Evolutionary conservation across 1,140 invertebrate species (phyloP).

Genomic region (Brachionus asplanchnoidis): DNA sequence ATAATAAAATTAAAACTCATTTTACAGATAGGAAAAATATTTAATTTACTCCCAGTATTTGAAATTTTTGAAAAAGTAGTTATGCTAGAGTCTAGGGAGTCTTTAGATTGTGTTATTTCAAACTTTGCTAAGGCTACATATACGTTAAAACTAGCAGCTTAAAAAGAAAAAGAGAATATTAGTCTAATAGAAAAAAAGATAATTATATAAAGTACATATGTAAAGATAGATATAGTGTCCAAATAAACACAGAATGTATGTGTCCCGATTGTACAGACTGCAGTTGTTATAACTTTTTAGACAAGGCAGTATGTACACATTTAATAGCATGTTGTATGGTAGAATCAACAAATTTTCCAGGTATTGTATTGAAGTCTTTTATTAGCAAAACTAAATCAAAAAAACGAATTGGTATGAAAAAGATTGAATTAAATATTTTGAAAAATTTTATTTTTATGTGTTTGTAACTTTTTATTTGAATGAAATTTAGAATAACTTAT

Average conservation of each 20-base stretch:
- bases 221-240: neutral
- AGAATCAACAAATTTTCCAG: too few relatives aligned
- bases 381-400: too few relatives aligned
- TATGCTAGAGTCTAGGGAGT: neutral
- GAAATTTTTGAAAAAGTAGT: constrained; percentile 25
- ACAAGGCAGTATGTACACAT: too few relatives aligned
- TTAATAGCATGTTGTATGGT: too few relatives aligned
- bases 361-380: too few relatives aligned
- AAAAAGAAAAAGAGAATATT: neutral
- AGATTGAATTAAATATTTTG: too few relatives aligned
- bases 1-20: neutral
- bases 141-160: neutral
- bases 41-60: constrained; percentile 4
- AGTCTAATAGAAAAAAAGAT: neutral
- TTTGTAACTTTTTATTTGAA: too few relatives aligned
- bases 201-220: neutral
- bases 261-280: neutral
- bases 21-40: neutral
- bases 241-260: neutral
- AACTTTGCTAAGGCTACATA: neutral
- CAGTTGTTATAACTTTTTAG: neutral
- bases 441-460: too few relatives aligned
- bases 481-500: too few relatives aligned
- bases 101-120: neutral
- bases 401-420: too few relatives aligned